These are phyloP conservation scores for Brachyopa scutellaris DNA, from an alignment of 2,888 invertebrate genomes.

Conservation along the genomic window DNA sequence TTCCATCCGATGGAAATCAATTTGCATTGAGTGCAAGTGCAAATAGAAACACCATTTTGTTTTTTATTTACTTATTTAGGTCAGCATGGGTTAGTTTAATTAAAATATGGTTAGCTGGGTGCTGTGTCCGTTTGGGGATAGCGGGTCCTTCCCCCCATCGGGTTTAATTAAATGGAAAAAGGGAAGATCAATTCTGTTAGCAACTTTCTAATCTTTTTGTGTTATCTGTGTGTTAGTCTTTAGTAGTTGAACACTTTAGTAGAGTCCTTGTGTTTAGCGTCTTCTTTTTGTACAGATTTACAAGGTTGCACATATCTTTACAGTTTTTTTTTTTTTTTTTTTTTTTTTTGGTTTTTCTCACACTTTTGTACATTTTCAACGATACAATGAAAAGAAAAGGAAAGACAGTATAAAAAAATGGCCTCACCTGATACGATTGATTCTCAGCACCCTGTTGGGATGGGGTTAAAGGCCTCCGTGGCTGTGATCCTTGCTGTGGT, in stretches of 20 bases:
- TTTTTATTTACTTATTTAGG: too few relatives aligned
- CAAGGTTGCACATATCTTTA: slow-evolving; percentile 24
- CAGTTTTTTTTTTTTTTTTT: too few relatives aligned
- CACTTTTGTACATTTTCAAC: slow-evolving; percentile 61
- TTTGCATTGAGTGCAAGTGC: slow-evolving; percentile 53
- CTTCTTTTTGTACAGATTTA: slow-evolving; percentile 54
- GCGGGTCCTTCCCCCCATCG: background rate
- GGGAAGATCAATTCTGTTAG: slow-evolving; percentile 32
- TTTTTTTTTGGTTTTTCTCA: slow-evolving; percentile 48
- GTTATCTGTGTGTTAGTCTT: slow-evolving; percentile 23
- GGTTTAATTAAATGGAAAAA: slow-evolving; percentile 39
- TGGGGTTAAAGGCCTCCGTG: slow-evolving; percentile 90
- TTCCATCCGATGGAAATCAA: slow-evolving; percentile 51
- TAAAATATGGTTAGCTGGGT: slow-evolving; percentile 44
- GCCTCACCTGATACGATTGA: slow-evolving; percentile 82
- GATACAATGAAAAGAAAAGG: slow-evolving; percentile 1
- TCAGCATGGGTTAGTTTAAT: slow-evolving; percentile 57
- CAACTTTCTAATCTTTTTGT: slow-evolving; percentile 35
- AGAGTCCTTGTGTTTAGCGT: background rate
- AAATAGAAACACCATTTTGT: too few relatives aligned
- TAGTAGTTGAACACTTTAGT: slow-evolving; percentile 3
- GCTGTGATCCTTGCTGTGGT: slow-evolving; percentile 86
- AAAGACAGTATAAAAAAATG: background rate
- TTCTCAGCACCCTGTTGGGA: slow-evolving; percentile 85
- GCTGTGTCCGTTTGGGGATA: slow-evolving; percentile 15